phyloP scores from a whole-genome alignment of 92 coral and sea anemone genomes.

The Ricordea florida region DNA sequence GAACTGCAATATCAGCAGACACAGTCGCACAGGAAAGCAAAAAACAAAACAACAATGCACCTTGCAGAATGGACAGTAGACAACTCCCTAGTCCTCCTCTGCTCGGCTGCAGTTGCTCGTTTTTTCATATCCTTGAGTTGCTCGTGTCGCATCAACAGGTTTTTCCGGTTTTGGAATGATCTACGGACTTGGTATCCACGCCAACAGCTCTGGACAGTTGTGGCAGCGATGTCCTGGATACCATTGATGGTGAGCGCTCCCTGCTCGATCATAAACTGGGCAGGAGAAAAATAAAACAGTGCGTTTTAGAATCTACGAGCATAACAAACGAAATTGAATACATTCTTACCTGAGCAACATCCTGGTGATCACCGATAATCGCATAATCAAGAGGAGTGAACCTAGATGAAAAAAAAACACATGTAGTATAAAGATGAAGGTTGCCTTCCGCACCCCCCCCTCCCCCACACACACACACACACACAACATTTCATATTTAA shows the following conservation, averaged over 20 bases:
- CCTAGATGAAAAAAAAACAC: slow-evolving; percentile 25
- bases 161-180: slow-evolving; percentile 61
- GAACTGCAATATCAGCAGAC: no score
- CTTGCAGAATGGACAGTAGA: slow-evolving; percentile 8
- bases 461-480: no score
- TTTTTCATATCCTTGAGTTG: slow-evolving; percentile 54
- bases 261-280: slow-evolving; percentile 86
- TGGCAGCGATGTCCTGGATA: slow-evolving; percentile 86
- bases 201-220: slow-evolving; percentile 79
- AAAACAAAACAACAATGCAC: no score
- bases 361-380: slow-evolving; percentile 91
- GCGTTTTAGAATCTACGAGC: not conserved
- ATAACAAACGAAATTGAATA: not conserved
- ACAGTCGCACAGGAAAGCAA: no score
- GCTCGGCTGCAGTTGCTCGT: slow-evolving; percentile 47
- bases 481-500: no score
- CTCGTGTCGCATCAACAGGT: slow-evolving; percentile 63
- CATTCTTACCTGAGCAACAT: slow-evolving; percentile 82
- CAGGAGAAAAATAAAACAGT: not conserved
- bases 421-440: not conserved
- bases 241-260: slow-evolving; percentile 91
- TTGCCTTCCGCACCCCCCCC: not conserved
- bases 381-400: slow-evolving; percentile 94
- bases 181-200: slow-evolving; percentile 74
- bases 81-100: slow-evolving; percentile 7